Base-by-base conservation (phyloP, 2,888 invertebrate species). In the Archips crataeganus region DNA sequence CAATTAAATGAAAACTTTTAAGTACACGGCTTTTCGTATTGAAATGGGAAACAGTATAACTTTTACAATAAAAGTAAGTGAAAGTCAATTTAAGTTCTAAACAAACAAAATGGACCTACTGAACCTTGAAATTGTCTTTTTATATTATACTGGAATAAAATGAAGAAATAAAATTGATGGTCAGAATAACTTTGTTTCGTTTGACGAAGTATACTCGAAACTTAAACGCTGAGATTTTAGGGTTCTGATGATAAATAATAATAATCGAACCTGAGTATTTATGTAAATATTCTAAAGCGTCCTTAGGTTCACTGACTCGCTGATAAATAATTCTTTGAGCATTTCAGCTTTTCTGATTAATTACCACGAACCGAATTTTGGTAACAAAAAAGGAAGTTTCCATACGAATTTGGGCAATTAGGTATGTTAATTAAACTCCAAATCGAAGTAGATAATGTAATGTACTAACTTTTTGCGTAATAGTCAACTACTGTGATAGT, bases 31-130 rank as follows among this genome's bases (percentile, higher is more conserved):
- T 32, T 54, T 11, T 32, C 32, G 32, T 57, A 32, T 32, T 11
- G 10, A 32, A 57, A 65, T 36, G 65, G 61, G 39, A 42, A 51
- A 23, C 6, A 32, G 39, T 23, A 69, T 51, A 32, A 69, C 47
- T 51, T 32, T n/a, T 39, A 15, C 10, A 65, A 65, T 51, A 39
- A 61, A 68, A 62, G 13, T n/a, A n/a, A 62, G 63, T 51, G 47
- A 73, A 69, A 73, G 68, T 64, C 73, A 73, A 73, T 73, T 72
- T 63, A 64, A 73, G 49, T 69, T 69, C 60, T 42, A 15, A 65
- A 70, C 65, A 74, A 70, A 70, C 60, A 65, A 68, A 69, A 65
- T 70, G 69, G 65, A 65, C 60, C 65, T 61, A 74, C 60, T 65
- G 64, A 57, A 49, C 65, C 74, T 42, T 61, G 74, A 74, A 64